Evolutionary conservation across 2,888 invertebrate genomes (phyloP), one percentile per base, ranked within the genome.

Genomic region (Saturnia pavonia): DNA sequence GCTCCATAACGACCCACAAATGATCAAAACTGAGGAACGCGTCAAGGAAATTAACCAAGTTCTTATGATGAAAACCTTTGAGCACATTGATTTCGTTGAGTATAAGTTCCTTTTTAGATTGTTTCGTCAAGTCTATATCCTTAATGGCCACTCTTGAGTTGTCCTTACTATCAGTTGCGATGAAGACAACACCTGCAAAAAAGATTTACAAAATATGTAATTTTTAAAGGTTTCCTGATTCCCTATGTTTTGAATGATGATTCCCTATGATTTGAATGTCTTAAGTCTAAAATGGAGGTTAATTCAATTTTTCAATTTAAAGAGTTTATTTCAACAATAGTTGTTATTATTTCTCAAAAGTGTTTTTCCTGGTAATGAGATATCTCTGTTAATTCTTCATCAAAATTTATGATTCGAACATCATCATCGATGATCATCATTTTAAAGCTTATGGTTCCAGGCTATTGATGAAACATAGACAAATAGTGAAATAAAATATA

Each of bases 1-100:
- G 95, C 88, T 99, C 99, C 98, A 99, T 99, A 1, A 99, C 96
- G 0, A 98, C 99, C 99, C 99, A 99, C 9, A 99, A 94, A 85
- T 99, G 98, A 71, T 98, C 97, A 75, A 97, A 96, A 67, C 98
- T 96, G n/a, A 99, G 95, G 94, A 98, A 99, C 16, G 98, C 97
- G 82, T 99, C 98, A 11, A 99, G 94, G 89, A 98, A 99, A 89
- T 99, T 99, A 0, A 99, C 99, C 79, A 99, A 94, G 91, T 99
- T 99, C 82, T 97, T 97, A 90, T 99, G 99, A 82, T 97, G 96
- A 86, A 99, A 98, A 82, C 97, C 97, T 85, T 97, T 97, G 85
- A 99, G 95, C 19, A 99, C 97, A 82, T 96, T 96, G 77, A 99
- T 98, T 94, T 99, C 99, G 69, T 98, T 99, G 76, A 99, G 95